phyloP scores from a whole-genome alignment of 2,888 invertebrate genomes.

The Lithophane leautieri region DNA sequence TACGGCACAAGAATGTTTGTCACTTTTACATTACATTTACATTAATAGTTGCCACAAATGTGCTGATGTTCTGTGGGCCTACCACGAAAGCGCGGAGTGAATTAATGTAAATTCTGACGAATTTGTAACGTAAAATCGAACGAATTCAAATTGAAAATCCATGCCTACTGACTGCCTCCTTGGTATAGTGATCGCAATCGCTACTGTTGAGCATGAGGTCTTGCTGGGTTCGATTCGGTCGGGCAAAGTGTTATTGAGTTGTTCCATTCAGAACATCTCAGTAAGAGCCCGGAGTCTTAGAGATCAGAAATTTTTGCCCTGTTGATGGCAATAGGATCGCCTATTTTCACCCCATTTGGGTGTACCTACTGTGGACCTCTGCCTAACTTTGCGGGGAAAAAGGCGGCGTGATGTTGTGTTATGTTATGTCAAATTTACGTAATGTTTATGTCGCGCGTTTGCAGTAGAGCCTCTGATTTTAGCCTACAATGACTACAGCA shows the following conservation, averaged over 20 bases:
- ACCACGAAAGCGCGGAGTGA: background rate
- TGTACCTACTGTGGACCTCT: background rate
- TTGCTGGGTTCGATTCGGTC: too few relatives aligned
- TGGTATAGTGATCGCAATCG: background rate
- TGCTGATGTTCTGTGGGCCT: background rate
- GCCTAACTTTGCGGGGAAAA: background rate
- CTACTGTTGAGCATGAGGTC: background rate
- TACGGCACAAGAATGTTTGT: conserved; percentile 65
- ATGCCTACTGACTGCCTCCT: background rate
- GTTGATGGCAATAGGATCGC: background rate
- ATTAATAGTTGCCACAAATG: too few relatives aligned
- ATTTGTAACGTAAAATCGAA: too few relatives aligned
- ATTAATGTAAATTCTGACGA: too few relatives aligned
- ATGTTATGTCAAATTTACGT: background rate
- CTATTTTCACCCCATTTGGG: background rate
- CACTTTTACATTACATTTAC: conserved; percentile 61
- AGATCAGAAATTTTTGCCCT: background rate
- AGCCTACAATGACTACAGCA: background rate
- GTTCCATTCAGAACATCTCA: background rate
- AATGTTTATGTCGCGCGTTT: background rate
- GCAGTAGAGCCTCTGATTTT: background rate
- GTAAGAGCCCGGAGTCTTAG: background rate
- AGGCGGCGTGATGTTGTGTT: background rate
- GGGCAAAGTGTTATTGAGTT: background rate
- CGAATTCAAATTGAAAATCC: background rate